phyloP scores from a whole-genome alignment of 2,797 vertebrate species.

The Amblyopsis hoosieri region DNA sequence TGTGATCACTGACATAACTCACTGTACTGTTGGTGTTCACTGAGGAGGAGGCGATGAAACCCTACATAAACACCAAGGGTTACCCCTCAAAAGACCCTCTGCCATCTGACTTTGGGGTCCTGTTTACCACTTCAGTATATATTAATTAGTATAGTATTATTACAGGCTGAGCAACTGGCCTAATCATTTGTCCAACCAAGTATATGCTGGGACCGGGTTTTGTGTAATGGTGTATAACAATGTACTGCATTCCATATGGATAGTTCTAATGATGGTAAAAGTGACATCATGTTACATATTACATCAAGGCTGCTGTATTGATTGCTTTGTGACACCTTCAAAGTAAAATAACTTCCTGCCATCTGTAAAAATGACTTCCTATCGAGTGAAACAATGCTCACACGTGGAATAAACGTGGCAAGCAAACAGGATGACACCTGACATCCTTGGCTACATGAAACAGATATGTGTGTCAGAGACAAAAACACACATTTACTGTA shows the following conservation, averaged over 20 bases:
- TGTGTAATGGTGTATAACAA: slow-evolving; percentile 18
- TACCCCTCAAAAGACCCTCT: slow-evolving; percentile 39
- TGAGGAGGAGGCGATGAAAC: slow-evolving; percentile 60
- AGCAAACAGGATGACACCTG: slow-evolving; percentile 84
- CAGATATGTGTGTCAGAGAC: slow-evolving; percentile 41
- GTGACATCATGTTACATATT: slow-evolving; percentile 40
- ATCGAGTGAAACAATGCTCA: slow-evolving; percentile 57
- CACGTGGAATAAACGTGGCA: slow-evolving; percentile 38
- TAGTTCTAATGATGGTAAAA: slow-evolving; percentile 6
- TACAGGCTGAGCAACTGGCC: slow-evolving; percentile 12
- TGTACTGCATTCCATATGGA: slow-evolving; percentile 23
- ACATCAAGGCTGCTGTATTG: slow-evolving; percentile 39
- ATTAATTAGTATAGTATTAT: not conserved
- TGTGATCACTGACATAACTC: too few species aligned
- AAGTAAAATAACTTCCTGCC: slow-evolving; percentile 65
- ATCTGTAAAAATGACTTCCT: slow-evolving; percentile 62
- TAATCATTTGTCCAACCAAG: slow-evolving; percentile 32
- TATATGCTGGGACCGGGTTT: slow-evolving; percentile 30
- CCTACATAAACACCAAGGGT: slow-evolving; percentile 62
- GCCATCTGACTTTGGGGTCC: not conserved
- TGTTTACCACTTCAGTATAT: too few species aligned
- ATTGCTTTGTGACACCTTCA: slow-evolving; percentile 48
- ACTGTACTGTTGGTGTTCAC: too few species aligned
- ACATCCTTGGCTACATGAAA: slow-evolving; percentile 55
- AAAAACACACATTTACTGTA: slow-evolving; percentile 32